A percentile compares a stretch with the other conserved stretches of the same genome.
Conservation (phyloP, 1,140 invertebrate genomes). For the Sminthurinus signatus region DNA sequence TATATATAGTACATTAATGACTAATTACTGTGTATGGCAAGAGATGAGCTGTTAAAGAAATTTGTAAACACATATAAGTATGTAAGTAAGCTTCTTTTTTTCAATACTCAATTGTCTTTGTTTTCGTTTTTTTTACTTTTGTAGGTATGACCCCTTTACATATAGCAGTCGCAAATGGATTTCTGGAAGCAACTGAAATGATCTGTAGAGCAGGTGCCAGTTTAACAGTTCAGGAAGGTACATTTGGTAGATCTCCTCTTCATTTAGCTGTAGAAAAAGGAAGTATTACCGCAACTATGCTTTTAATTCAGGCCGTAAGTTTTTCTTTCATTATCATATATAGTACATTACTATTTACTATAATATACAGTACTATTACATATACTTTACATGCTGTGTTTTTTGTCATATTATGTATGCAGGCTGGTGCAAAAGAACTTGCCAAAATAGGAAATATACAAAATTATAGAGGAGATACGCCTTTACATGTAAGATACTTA, state of each 20-base stretch:
- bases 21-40: too few relatives aligned
- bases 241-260: slow-evolving; percentile 35
- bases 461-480: slow-evolving; percentile 37
- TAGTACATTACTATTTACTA: too few relatives aligned
- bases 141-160: slow-evolving; percentile 32
- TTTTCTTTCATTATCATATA: not conserved
- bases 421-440: not conserved
- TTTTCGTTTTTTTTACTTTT: slow-evolving; percentile 9
- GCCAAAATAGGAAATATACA: slow-evolving; percentile 27
- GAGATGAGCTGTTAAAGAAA: not conserved
- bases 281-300: slow-evolving; percentile 14
- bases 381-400: too few relatives aligned
- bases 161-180: slow-evolving; percentile 18
- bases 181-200: slow-evolving; percentile 21
- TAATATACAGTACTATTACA: too few relatives aligned
- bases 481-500: too few relatives aligned
- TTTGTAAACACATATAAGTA: too few relatives aligned
- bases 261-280: slow-evolving; percentile 34
- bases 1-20: too few relatives aligned
- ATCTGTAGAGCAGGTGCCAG: slow-evolving; percentile 19
- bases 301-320: slow-evolving; percentile 20
- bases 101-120: too few relatives aligned
- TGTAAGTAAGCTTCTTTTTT: too few relatives aligned
- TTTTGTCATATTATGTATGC: too few relatives aligned
- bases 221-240: slow-evolving; percentile 32